Evolutionary conservation across 2,797 vertebrate species (phyloP).

Genomic region (Erpetoichthys calabaricus): DNA sequence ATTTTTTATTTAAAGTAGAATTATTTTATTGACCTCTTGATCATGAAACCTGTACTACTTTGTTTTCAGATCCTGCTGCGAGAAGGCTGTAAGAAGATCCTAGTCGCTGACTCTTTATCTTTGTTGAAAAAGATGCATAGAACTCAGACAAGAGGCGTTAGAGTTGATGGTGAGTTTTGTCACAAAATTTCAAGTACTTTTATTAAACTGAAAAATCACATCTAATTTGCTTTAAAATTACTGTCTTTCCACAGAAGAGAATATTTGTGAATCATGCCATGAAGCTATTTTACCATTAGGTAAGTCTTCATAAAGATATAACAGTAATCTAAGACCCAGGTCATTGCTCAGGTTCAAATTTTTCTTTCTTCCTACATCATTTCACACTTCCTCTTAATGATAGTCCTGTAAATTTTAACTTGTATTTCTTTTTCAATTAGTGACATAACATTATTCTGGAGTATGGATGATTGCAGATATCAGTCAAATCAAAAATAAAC

Average conservation of each 20-base stretch:
- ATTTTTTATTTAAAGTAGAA: too few species aligned
- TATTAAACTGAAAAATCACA: background rate
- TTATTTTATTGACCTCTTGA: too few species aligned
- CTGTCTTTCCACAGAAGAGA: conserved; percentile 67
- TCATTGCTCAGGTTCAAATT: too few species aligned
- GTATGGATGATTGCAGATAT: too few species aligned
- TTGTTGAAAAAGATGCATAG: conserved; percentile 93
- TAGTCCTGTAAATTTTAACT: too few species aligned
- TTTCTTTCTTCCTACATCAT: too few species aligned
- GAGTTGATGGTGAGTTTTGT: conserved; percentile 68
- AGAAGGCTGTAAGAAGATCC: conserved; percentile 96
- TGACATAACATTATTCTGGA: too few species aligned
- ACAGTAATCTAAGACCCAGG: too few species aligned
- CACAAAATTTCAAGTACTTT: background rate
- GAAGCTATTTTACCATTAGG: conserved; percentile 82
- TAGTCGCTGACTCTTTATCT: conserved; percentile 89
- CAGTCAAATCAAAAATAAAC: too few species aligned
- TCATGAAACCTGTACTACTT: too few species aligned
- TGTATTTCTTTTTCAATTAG: too few species aligned
- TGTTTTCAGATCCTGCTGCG: conserved; percentile 72
- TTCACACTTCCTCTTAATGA: too few species aligned
- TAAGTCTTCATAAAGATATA: conserved; percentile 26
- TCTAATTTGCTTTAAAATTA: background rate
- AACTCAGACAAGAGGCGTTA: conserved; percentile 80
- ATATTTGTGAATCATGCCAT: conserved; percentile 86